Conservation (phyloP, 2,113 vertebrate genomes). For the Colinus virginianus region DNA sequence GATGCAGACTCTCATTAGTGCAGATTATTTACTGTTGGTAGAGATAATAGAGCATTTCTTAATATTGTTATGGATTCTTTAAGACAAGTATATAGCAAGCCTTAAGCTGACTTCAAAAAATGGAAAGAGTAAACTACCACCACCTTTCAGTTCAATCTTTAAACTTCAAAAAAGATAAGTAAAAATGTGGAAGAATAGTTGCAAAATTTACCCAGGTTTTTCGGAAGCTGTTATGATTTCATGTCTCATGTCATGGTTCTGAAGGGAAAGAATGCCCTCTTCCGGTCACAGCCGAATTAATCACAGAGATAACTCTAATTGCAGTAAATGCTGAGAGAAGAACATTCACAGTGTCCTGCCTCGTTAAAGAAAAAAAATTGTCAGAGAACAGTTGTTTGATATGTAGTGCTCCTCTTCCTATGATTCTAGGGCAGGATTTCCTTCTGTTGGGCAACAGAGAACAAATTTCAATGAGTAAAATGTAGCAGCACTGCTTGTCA, state of each 20-base stretch:
- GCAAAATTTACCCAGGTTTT: background rate
- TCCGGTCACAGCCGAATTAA: background rate
- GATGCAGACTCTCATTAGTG: background rate
- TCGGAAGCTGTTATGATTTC: background rate
- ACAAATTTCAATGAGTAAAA: background rate
- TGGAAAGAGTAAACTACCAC: background rate
- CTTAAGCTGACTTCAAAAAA: background rate
- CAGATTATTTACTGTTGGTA: background rate
- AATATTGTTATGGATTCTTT: too few relatives aligned
- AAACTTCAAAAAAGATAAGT: background rate
- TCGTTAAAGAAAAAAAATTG: background rate
- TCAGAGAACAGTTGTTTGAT: background rate
- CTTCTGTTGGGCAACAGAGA: background rate
- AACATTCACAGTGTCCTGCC: background rate
- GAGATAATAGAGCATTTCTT: background rate
- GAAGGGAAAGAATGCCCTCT: conserved; percentile 18
- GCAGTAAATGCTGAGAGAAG: fast-evolving
- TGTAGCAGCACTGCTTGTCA: background rate
- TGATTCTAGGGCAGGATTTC: background rate
- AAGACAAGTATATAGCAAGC: background rate
- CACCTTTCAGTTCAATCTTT: background rate
- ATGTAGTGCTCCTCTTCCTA: background rate
- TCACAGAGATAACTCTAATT: too few relatives aligned
- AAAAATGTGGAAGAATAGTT: background rate
- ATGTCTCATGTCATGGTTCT: background rate